A percentile compares a stretch with the other conserved stretches of the same genome.
phyloP scores from a whole-genome alignment of 1,140 invertebrate genomes.

The Trissolcus basalis region DNA sequence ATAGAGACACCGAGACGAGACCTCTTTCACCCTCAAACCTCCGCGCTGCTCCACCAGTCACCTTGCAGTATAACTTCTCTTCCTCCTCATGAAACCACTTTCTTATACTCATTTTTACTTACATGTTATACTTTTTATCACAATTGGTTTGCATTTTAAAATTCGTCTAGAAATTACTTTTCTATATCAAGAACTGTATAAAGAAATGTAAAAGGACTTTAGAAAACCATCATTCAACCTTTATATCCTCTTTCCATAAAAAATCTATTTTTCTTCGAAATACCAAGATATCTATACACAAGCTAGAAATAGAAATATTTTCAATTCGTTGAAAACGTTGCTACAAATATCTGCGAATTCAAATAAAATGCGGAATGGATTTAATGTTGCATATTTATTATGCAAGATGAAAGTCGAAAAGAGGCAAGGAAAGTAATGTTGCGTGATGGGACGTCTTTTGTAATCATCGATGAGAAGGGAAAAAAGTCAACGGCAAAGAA shows the following conservation, averaged over 20 bases:
- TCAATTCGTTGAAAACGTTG: slow-evolving; percentile 15
- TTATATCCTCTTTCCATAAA: no score
- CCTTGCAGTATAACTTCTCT: slow-evolving; percentile 55
- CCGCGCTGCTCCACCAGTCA: slow-evolving; percentile 28
- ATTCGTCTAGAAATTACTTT: no score
- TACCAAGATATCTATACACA: neutral
- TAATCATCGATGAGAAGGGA: slow-evolving; percentile 71
- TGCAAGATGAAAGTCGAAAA: slow-evolving; percentile 59
- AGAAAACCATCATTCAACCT: no score
- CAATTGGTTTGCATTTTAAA: no score
- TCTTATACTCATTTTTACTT: slow-evolving; percentile 2
- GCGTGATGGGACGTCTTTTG: slow-evolving; percentile 75
- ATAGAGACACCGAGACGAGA: slow-evolving; percentile 76
- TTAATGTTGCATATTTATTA: slow-evolving; percentile 71
- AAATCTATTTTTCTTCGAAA: no score
- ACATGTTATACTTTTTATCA: neutral
- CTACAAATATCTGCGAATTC: slow-evolving; percentile 45
- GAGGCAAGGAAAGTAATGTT: slow-evolving; percentile 70
- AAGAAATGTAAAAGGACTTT: no score
- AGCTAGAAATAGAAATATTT: slow-evolving; percentile 23
- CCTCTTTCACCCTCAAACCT: slow-evolving; percentile 66
- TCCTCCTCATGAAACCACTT: neutral
- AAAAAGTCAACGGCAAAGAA: slow-evolving; percentile 17
- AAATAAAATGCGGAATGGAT: slow-evolving; percentile 66
- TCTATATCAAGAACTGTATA: no score